Percentiles rank a stretch among this genome's conserved stretches.
Conservation (phyloP, 2,797 vertebrate genomes). For the Onychomys leucogaster region DNA sequence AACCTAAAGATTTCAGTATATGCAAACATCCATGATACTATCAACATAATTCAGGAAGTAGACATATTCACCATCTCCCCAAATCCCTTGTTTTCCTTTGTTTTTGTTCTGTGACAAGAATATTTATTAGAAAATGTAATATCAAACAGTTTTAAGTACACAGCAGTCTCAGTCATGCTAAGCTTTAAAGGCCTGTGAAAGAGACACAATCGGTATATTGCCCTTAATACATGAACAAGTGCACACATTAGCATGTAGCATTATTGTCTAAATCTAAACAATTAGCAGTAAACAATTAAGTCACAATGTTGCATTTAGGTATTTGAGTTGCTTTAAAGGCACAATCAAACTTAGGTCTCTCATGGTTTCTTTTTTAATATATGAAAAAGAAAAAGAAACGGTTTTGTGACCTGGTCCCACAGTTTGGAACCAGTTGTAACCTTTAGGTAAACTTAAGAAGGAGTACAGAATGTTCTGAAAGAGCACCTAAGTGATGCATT, state of each 20-base stretch:
- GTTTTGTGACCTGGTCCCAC: not conserved
- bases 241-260: not conserved
- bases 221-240: not conserved
- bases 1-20: not conserved
- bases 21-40: not conserved
- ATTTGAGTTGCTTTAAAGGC: not conserved
- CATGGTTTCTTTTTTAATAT: not conserved
- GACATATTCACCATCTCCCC: no score
- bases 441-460: not conserved
- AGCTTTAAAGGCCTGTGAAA: not conserved
- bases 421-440: not conserved
- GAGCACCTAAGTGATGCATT: not conserved
- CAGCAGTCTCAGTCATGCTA: not conserved
- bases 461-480: not conserved
- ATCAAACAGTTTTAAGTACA: not conserved
- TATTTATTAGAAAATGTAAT: not conserved
- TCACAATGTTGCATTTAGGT: not conserved
- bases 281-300: not conserved
- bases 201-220: not conserved
- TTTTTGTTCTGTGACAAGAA: not conserved
- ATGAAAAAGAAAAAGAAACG: not conserved
- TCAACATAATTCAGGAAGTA: not conserved
- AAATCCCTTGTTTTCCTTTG: not conserved
- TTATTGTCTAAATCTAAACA: not conserved
- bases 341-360: not conserved